A percentile compares a stretch with the other conserved stretches of the same genome.
phyloP scores from a whole-genome alignment of 2,113 vertebrate species.

The Cephalopterus ornatus region DNA sequence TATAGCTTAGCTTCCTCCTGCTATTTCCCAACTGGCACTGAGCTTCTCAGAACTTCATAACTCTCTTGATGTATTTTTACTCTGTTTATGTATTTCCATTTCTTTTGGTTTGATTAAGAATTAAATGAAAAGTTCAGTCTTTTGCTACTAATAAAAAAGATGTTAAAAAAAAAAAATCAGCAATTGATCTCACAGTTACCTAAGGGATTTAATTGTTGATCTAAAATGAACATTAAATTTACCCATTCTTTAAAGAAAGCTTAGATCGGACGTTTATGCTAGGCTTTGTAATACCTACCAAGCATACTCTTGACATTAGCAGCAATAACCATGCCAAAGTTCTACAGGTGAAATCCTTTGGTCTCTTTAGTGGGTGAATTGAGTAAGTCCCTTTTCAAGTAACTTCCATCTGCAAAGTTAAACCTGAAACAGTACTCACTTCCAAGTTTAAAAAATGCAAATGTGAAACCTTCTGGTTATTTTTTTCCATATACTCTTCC shows the following conservation, averaged over 20 bases:
- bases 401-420: not conserved
- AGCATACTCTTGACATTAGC: not conserved
- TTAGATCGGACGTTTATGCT: not conserved
- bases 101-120: not conserved
- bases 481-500: not conserved
- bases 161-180: not conserved
- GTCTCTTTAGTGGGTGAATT: not conserved
- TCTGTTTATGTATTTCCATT: not conserved
- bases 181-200: not conserved
- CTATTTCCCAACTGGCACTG: not conserved
- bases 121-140: not conserved
- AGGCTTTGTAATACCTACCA: not conserved
- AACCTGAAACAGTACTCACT: not conserved
- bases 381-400: not conserved
- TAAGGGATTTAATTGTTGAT: not conserved
- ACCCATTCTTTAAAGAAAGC: not conserved
- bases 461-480: not conserved
- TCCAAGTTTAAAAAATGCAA: not conserved
- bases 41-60: not conserved
- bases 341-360: not conserved
- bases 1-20: not conserved
- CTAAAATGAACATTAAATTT: not conserved
- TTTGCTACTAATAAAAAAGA: not conserved
- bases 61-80: not conserved
- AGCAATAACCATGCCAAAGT: not conserved